These are phyloP conservation scores for Drosophila virilis DNA, from an alignment of 1,140 invertebrate genomes.

Conservation along the genomic window DNA sequence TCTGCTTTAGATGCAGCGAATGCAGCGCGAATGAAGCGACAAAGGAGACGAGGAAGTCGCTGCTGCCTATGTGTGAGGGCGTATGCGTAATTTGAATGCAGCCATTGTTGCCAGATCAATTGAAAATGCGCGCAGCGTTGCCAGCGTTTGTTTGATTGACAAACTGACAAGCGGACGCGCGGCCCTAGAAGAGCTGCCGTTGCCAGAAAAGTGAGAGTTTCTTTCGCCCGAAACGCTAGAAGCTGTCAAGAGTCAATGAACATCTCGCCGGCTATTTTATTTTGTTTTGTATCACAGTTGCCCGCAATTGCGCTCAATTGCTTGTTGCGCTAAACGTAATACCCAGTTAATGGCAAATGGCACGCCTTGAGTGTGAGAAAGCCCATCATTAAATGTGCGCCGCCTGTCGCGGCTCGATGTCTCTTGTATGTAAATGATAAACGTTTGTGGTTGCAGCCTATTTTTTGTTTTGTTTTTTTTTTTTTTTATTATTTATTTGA, in stretches of 20 bases:
- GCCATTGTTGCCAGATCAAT: conserved; percentile 43
- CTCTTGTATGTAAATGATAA: conserved; percentile 34
- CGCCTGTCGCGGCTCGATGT: conserved; percentile 20
- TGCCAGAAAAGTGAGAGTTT: conserved; percentile 58
- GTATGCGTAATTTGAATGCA: conserved; percentile 51
- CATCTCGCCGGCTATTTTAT: conserved; percentile 18
- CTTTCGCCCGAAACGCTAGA: conserved; percentile 24
- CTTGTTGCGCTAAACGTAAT: conserved; percentile 48
- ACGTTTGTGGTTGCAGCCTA: not conserved
- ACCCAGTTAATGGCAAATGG: conserved; percentile 56
- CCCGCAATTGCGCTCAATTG: conserved; percentile 40
- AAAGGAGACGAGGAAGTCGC: not conserved
- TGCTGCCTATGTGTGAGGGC: conserved; percentile 22
- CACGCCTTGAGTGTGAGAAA: conserved; percentile 42
- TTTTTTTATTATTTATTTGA: not conserved
- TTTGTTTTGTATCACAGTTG: conserved; percentile 14
- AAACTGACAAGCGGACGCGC: conserved; percentile 41
- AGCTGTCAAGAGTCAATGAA: conserved; percentile 48
- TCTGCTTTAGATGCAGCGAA: conserved; percentile 35
- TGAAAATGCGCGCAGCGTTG: conserved; percentile 44
- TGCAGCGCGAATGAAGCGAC: conserved; percentile 28
- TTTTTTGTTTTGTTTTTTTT: too few species aligned
- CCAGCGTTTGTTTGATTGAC: conserved; percentile 62
- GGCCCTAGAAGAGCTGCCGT: conserved; percentile 26
- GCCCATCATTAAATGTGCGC: conserved; percentile 55